These are phyloP conservation scores for Cheirogaleus major DNA, from an alignment of 2,797 vertebrate genomes.

Conservation along the genomic window DNA sequence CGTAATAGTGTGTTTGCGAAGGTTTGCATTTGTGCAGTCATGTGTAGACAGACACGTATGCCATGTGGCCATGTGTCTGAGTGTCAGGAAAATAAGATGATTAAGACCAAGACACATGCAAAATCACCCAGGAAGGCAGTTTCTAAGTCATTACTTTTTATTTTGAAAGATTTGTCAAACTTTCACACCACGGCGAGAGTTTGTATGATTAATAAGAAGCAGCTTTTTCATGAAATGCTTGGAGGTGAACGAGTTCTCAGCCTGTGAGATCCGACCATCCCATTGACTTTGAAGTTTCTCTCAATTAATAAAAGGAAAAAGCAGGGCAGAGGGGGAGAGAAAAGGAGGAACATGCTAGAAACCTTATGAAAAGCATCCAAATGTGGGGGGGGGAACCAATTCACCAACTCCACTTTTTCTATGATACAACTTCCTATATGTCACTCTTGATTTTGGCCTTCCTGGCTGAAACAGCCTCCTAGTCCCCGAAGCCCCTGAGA, in stretches of 20 bases:
- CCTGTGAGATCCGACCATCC: slow-evolving; percentile 89
- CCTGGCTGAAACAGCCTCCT: background rate
- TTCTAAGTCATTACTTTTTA: slow-evolving; percentile 90
- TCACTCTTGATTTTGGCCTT: slow-evolving; percentile 39
- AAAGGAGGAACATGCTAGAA: slow-evolving; percentile 30
- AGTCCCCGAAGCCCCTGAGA: background rate
- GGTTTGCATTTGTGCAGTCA: background rate
- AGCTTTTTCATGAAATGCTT: slow-evolving; percentile 88
- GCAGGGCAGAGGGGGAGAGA: background rate
- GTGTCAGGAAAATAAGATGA: background rate
- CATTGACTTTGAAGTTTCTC: slow-evolving; percentile 59
- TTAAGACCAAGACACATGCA: background rate
- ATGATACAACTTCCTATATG: background rate
- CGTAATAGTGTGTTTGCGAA: background rate
- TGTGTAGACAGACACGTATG: fast-evolving
- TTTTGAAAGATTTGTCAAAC: slow-evolving; percentile 83
- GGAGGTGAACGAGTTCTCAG: slow-evolving; percentile 88
- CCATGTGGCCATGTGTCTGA: fast-evolving
- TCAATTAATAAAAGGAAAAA: slow-evolving; percentile 59
- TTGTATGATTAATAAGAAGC: slow-evolving; percentile 81
- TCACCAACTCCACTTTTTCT: slow-evolving; percentile 9
- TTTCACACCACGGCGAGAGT: slow-evolving; percentile 83
- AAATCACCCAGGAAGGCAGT: slow-evolving; percentile 78
- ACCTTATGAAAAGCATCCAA: background rate
- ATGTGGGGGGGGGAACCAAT: background rate